phyloP scores from a whole-genome alignment of 1,140 invertebrate species.

The Colletes latitarsis region DNA sequence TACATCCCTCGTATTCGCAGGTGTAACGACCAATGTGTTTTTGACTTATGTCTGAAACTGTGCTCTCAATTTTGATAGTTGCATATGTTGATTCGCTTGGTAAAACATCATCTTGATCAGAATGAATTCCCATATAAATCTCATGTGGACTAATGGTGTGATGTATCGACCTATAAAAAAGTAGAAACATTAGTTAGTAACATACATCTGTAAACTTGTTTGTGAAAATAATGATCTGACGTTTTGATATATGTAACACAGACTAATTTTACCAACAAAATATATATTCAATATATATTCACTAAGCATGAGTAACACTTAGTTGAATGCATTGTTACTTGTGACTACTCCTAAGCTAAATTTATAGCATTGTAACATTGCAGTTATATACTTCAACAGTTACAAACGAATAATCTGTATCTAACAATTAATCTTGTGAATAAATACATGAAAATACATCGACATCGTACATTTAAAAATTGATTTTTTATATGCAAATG shows the following conservation, averaged over 20 bases:
- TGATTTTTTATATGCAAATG: no score
- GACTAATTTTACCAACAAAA: conserved; percentile 24
- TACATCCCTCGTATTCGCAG: conserved; percentile 95
- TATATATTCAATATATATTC: conserved; percentile 4
- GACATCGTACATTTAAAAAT: not conserved
- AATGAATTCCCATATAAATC: conserved; percentile 87
- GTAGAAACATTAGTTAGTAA: conserved; percentile 15
- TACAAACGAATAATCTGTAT: not conserved
- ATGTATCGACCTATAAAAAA: conserved; percentile 84
- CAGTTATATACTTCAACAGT: no score
- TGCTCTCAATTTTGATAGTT: conserved; percentile 85
- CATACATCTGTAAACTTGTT: not conserved
- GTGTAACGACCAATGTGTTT: conserved; percentile 87
- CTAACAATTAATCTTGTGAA: no score
- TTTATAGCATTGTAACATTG: conserved; percentile 27
- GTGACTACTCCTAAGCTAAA: conserved; percentile 31
- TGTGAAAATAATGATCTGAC: not conserved
- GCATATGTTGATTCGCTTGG: conserved; percentile 85
- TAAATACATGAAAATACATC: no score
- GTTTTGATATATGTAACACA: not conserved
- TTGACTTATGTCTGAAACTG: conserved; percentile 84
- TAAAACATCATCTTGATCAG: conserved; percentile 82
- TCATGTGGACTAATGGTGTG: conserved; percentile 86
- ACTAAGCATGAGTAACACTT: conserved; percentile 34
- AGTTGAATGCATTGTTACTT: conserved; percentile 10